These are phyloP conservation scores for Aspidoscelis tigris DNA, from an alignment of 2,113 vertebrate genomes.

Conservation along the genomic window DNA sequence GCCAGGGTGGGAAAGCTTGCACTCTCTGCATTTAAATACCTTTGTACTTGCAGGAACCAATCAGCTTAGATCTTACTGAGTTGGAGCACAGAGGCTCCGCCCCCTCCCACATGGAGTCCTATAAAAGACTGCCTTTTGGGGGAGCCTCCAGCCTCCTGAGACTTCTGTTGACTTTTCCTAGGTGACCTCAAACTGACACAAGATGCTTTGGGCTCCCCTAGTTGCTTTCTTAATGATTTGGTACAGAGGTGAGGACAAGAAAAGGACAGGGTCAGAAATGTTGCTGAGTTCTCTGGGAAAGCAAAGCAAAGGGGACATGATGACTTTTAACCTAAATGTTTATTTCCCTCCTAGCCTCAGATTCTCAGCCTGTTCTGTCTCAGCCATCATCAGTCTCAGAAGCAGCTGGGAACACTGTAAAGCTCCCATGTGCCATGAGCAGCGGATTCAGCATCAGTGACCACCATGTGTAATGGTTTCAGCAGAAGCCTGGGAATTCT, in stretches of 20 bases:
- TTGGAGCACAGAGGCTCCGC: background rate
- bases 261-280: background rate
- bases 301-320: background rate
- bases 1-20: too few species aligned
- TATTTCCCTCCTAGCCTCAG: too few species aligned
- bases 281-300: too few species aligned
- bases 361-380: too few species aligned
- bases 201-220: background rate
- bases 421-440: too few species aligned
- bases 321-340: too few species aligned
- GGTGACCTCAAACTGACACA: accelerated
- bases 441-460: too few species aligned
- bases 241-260: background rate
- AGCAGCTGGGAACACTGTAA: too few species aligned
- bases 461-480: constrained; percentile 13
- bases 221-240: background rate
- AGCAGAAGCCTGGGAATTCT: constrained; percentile 20
- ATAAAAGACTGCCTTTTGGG: background rate
- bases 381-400: too few species aligned
- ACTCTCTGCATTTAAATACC: background rate
- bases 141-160: background rate
- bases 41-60: background rate
- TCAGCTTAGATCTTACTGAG: background rate
- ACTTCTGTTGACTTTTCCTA: too few species aligned
- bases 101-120: too few species aligned